Conservation (phyloP, 2,113 vertebrate species). For the Zingel zingel region DNA sequence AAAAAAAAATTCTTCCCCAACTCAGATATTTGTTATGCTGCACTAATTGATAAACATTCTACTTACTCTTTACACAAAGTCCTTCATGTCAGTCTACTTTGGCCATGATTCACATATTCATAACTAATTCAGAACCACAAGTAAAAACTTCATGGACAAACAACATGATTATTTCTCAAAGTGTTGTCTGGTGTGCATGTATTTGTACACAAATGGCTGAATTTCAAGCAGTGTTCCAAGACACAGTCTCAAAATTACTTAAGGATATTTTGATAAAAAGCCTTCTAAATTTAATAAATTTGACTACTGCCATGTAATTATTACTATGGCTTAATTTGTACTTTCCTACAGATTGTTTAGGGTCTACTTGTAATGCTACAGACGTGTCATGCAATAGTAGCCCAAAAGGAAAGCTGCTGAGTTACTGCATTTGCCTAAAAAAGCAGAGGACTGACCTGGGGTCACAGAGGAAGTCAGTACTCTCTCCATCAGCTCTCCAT, state of each 20-base stretch:
- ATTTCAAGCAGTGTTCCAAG: slow-evolving; percentile 1
- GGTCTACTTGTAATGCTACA: slow-evolving; percentile 4
- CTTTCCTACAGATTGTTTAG: neutral
- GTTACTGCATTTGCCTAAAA: slow-evolving; percentile 20
- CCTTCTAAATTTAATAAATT: neutral
- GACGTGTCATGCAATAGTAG: slow-evolving; percentile 10
- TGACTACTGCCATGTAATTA: neutral
- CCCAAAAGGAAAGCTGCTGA: slow-evolving; percentile 22
- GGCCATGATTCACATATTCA: neutral
- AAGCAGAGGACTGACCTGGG: slow-evolving; percentile 87
- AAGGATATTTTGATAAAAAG: neutral
- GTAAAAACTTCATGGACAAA: slow-evolving; percentile 11
- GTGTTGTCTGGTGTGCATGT: neutral
- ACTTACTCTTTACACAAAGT: neutral
- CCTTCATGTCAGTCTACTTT: neutral
- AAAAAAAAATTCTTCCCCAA: slow-evolving; percentile 21
- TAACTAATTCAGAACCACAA: slow-evolving; percentile 21
- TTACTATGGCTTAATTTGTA: neutral
- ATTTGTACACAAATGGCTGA: slow-evolving; percentile 2
- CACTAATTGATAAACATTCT: slow-evolving; percentile 15
- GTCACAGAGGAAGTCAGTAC: slow-evolving; percentile 95
- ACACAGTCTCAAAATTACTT: neutral
- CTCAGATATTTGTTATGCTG: slow-evolving; percentile 33
- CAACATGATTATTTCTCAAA: slow-evolving; percentile 8
- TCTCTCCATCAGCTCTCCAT: slow-evolving; percentile 96